These are phyloP conservation scores for Rhipidura dahli DNA, from an alignment of 2,113 vertebrate species.

Conservation along the genomic window DNA sequence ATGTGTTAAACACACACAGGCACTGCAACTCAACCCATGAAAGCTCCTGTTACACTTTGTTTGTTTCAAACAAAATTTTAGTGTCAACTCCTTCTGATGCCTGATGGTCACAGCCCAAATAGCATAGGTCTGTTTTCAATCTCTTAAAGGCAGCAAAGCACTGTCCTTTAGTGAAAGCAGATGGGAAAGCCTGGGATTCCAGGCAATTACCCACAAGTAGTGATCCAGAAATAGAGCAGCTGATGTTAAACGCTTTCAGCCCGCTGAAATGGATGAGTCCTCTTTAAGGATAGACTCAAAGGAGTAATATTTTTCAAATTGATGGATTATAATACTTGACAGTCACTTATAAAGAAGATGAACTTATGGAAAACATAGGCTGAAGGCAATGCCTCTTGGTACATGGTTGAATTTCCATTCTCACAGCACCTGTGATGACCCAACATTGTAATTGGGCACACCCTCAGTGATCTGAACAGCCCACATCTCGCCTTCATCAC, in stretches of 20 bases:
- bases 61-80: background rate
- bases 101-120: background rate
- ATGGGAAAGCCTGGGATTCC: slow-evolving; percentile 30
- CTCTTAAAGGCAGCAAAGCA: background rate
- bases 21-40: background rate
- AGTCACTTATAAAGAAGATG: background rate
- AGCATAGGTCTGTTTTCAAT: background rate
- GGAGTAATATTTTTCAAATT: background rate
- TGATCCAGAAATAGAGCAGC: slow-evolving; percentile 5
- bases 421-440: background rate
- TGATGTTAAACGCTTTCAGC: background rate
- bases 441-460: background rate
- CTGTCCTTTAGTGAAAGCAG: slow-evolving; percentile 34
- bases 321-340: background rate
- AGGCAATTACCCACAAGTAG: background rate
- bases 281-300: background rate
- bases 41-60: background rate
- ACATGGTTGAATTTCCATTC: background rate
- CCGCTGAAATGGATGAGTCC: background rate
- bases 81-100: background rate
- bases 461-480: background rate
- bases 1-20: background rate
- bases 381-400: background rate
- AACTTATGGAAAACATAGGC: background rate
- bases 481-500: background rate